These are phyloP conservation scores for Tortrix viridana DNA, from an alignment of 2,888 invertebrate genomes.

Conservation along the genomic window DNA sequence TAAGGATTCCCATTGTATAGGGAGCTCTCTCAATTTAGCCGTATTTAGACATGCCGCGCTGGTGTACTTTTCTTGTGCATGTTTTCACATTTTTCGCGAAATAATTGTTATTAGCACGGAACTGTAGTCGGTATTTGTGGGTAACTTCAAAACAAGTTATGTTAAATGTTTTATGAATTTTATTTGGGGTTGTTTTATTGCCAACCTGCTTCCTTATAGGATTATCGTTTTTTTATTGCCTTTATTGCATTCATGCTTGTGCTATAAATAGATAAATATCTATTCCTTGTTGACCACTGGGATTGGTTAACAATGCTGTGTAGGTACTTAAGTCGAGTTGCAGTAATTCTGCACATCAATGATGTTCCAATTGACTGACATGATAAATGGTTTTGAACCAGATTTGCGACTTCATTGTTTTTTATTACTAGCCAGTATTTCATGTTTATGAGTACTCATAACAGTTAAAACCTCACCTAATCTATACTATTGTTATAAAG, in stretches of 20 bases:
- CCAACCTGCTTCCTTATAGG: conserved; percentile 25
- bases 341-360: background rate
- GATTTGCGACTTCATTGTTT: no score
- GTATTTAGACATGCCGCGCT: conserved; percentile 63
- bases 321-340: background rate
- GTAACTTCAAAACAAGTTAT: background rate
- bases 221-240: conserved; percentile 26
- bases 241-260: conserved; percentile 29
- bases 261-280: conserved; percentile 35
- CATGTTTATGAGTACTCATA: no score
- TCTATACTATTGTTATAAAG: no score
- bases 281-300: conserved; percentile 20
- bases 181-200: conserved; percentile 1
- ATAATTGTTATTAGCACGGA: conserved; percentile 46
- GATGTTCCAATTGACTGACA: background rate
- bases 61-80: conserved; percentile 51
- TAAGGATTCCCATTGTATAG: conserved; percentile 49
- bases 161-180: conserved; percentile 4
- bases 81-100: conserved; percentile 49
- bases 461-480: no score
- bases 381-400: background rate
- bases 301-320: conserved; percentile 27
- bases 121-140: conserved; percentile 1
- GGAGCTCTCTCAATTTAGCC: conserved; percentile 47
- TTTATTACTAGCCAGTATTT: no score